phyloP scores from a whole-genome alignment of 92 coral and sea anemone genomes.

The Palythoa grandiflora region DNA sequence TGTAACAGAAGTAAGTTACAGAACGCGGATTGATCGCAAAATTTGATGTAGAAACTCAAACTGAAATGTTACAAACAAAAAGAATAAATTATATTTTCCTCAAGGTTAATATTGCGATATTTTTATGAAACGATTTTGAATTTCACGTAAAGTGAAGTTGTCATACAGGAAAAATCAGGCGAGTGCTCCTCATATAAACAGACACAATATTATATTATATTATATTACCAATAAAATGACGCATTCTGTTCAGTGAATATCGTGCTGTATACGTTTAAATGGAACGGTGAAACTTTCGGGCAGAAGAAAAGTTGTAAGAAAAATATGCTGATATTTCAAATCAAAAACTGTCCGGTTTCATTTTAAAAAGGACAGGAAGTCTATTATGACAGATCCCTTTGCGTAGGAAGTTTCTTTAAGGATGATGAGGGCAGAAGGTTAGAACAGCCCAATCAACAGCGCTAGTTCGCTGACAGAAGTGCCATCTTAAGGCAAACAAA shows the following conservation, averaged over 20 bases:
- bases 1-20: not conserved
- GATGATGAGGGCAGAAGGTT: not conserved
- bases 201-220: too few species aligned
- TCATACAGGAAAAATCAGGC: too few species aligned
- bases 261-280: not conserved
- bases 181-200: too few species aligned
- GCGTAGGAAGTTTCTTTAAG: not conserved
- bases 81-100: conserved; percentile 22
- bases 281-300: not conserved
- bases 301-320: not conserved
- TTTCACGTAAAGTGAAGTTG: too few species aligned
- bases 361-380: not conserved
- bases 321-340: not conserved
- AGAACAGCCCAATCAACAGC: not conserved
- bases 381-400: not conserved
- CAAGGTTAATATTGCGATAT: conserved; percentile 7
- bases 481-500: not conserved
- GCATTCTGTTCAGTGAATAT: not conserved
- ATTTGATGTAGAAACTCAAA: conserved; percentile 8
- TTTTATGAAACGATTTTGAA: not conserved
- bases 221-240: too few species aligned
- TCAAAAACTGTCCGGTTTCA: conserved; percentile 12
- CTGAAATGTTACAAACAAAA: not conserved
- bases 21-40: conserved; percentile 5
- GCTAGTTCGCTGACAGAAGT: not conserved